Evolutionary conservation across 1,140 invertebrate species (phyloP).

Genomic region (Palaemon carinicauda): DNA sequence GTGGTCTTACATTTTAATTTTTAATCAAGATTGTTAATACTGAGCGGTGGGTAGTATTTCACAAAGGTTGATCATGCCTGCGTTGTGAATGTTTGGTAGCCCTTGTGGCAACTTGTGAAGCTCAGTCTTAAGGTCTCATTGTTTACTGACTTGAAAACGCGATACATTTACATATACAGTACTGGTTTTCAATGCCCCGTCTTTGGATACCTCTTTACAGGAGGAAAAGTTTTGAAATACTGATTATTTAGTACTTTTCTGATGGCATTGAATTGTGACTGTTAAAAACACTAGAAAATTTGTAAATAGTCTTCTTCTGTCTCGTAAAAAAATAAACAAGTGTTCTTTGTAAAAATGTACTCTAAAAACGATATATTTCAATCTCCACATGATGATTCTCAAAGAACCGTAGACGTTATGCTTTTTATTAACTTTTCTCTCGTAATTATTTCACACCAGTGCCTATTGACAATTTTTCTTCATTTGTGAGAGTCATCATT

Average conservation of each 20-base stretch:
- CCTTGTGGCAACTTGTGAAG: too few relatives aligned
- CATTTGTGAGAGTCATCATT: conserved; percentile 17
- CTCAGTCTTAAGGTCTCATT: too few relatives aligned
- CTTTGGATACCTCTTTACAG: too few relatives aligned
- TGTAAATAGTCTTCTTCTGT: conserved; percentile 46
- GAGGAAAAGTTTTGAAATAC: too few relatives aligned
- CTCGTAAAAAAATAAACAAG: conserved; percentile 50
- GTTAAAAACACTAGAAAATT: conserved; percentile 24
- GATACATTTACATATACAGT: too few relatives aligned
- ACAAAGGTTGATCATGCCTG: too few relatives aligned
- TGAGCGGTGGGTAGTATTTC: background rate
- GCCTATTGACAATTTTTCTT: conserved; percentile 38
- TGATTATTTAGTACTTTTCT: background rate
- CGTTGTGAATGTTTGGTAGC: too few relatives aligned
- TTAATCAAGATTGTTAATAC: background rate
- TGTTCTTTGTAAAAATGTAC: conserved; percentile 52
- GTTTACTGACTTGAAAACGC: too few relatives aligned
- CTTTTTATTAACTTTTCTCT: conserved; percentile 43
- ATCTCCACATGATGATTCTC: conserved; percentile 35
- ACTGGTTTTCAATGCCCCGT: too few relatives aligned
- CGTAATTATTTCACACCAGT: conserved; percentile 33
- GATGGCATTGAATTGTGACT: conserved; percentile 21
- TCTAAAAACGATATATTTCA: conserved; percentile 31
- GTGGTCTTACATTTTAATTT: conserved; percentile 4
- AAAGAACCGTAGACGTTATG: background rate